phyloP scores from a whole-genome alignment of 2,888 invertebrate genomes.

The Cephus rjabovi region DNA sequence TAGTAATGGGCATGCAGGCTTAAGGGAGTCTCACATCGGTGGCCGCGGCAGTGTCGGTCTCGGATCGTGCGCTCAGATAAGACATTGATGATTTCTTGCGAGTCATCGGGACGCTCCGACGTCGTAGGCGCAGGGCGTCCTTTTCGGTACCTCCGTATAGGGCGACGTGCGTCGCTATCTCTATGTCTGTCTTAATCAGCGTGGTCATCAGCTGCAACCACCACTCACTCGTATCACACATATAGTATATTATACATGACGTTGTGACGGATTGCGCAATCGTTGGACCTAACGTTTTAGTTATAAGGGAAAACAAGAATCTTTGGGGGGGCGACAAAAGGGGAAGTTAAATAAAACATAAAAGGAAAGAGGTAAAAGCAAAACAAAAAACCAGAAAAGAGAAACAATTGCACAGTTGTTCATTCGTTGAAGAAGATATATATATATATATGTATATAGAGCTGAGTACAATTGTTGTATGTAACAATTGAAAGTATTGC shows the following conservation, averaged over 20 bases:
- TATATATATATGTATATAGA: background rate
- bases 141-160: conserved; percentile 62
- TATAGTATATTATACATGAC: background rate
- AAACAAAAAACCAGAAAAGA: background rate
- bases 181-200: conserved; percentile 82
- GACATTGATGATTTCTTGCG: conserved; percentile 66
- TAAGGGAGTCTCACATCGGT: conserved; percentile 61
- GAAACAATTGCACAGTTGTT: background rate
- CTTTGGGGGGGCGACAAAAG: background rate
- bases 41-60: conserved; percentile 61
- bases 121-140: conserved; percentile 63
- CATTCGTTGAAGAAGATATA: background rate
- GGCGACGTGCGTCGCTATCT: conserved; percentile 69
- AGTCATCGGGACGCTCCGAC: conserved; percentile 62
- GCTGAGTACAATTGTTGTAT: background rate
- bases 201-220: conserved; percentile 78
- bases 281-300: background rate
- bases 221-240: conserved; percentile 27
- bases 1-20: conserved; percentile 33
- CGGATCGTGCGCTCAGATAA: conserved; percentile 64
- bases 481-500: background rate
- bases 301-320: background rate
- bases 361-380: background rate
- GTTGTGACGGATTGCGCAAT: background rate
- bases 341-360: background rate